phyloP scores from a whole-genome alignment of 1,140 invertebrate genomes.

The Listronotus oregonensis region DNA sequence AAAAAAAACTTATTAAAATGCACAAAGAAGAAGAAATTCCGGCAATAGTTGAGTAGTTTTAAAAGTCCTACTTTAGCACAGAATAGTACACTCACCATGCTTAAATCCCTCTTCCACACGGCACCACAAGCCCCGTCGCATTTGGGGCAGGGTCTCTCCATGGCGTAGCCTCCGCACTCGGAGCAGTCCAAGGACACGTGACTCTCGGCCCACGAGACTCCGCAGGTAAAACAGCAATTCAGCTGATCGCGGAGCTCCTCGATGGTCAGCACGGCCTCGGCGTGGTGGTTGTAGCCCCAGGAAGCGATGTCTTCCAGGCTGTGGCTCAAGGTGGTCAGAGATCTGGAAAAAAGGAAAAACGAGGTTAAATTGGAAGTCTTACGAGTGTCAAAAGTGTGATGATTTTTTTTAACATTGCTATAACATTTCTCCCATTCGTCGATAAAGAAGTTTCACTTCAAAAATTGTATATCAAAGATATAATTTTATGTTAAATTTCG shows the following conservation, averaged over 20 bases:
- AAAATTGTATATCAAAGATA: too few relatives aligned
- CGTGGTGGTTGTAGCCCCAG: constrained; percentile 45
- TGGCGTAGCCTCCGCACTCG: constrained; percentile 82
- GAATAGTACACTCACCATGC: constrained; percentile 63
- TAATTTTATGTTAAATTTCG: too few relatives aligned
- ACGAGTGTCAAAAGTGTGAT: too few relatives aligned
- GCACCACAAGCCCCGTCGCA: constrained; percentile 77
- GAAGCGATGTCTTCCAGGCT: constrained; percentile 51
- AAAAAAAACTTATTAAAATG: constrained; percentile 7
- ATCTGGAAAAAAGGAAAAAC: constrained; percentile 45
- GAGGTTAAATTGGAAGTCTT: background rate
- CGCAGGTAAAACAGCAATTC: constrained; percentile 79
- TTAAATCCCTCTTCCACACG: constrained; percentile 79
- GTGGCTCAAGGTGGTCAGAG: constrained; percentile 50
- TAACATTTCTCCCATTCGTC: too few relatives aligned
- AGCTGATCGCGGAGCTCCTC: constrained; percentile 74
- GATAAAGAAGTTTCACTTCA: too few relatives aligned
- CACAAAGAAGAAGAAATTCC: background rate
- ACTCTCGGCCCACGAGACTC: constrained; percentile 80
- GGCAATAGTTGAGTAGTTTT: too few relatives aligned
- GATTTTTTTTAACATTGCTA: too few relatives aligned
- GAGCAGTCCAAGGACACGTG: constrained; percentile 79
- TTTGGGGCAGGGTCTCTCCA: constrained; percentile 74
- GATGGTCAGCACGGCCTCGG: constrained; percentile 66
- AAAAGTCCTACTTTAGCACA: constrained; percentile 16